Conservation (phyloP, 2,888 invertebrate genomes). For the Polyommatus icarus region DNA sequence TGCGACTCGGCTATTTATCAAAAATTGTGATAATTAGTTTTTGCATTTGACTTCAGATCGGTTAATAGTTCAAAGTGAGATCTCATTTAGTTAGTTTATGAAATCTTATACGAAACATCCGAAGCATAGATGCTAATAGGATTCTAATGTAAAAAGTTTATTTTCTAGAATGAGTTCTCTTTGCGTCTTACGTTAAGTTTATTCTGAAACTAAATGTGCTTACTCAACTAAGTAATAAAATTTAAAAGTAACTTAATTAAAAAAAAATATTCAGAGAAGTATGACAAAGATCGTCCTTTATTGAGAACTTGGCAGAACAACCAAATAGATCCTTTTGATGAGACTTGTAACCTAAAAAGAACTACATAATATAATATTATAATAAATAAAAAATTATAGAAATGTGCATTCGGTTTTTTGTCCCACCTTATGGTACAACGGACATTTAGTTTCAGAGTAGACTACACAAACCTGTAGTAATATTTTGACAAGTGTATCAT, state of each 20-base stretch:
- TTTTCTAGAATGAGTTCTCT: constrained; percentile 14
- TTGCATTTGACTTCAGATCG: constrained; percentile 60
- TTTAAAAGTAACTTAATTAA: neutral
- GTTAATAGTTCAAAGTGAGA: constrained; percentile 78
- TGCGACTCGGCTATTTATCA: constrained; percentile 48
- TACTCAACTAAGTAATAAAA: neutral
- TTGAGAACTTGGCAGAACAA: neutral
- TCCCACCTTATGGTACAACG: neutral
- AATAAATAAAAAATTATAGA: neutral
- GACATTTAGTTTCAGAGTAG: neutral
- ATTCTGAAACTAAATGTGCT: neutral
- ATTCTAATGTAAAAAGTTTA: neutral
- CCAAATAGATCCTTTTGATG: neutral
- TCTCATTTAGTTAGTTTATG: constrained; percentile 75
- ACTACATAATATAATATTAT: neutral
- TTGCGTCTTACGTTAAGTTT: neutral
- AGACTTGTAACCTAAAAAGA: neutral
- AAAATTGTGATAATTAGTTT: constrained; percentile 71
- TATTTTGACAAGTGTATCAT: constrained; percentile 28
- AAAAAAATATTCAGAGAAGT: neutral
- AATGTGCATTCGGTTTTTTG: neutral
- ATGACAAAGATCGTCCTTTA: neutral
- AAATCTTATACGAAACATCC: constrained; percentile 68
- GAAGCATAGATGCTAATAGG: constrained; percentile 75
- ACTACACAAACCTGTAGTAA: neutral